Evolutionary conservation across 2,888 invertebrate species (phyloP), one percentile per base, ranked within the genome.

Genomic region (Erannis defoliaria): DNA sequence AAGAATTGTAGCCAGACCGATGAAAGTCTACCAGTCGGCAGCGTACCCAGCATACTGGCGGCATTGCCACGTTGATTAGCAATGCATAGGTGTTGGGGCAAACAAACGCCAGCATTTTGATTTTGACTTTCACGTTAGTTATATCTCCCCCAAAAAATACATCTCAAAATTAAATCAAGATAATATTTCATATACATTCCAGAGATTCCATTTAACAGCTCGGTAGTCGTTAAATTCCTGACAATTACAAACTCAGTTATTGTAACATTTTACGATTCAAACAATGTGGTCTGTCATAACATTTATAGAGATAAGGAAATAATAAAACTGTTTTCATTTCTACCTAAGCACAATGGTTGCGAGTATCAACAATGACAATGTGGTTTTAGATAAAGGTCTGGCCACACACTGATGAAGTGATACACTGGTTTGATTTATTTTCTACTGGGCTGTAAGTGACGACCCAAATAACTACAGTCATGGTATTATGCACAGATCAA

Each of bases 271-370:
- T 55, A 55, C 42, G 48, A 29, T 42, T 42, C 35, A 37, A 37
- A 60, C 60, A 60, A 49, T 60, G 48, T 16, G 54, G 35, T 42
- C 38, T 58, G 40, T 60, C 29, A 60, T 48, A 60, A 55, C 54
- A 45, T 59, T 59, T 48, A 40, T 35, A 31, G 33, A 60, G 60
- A 60, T 60, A 60, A 55, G 54, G 54, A 60, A 49, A 55, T 55
- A 54, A 48, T 59, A 59, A 59, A 59, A 60, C 48, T 49, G 54
- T 55, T 54, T 53, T 55, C 37, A 54, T 59, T 60, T 49, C 31
- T 33, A n/a, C 33, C 18, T 21, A 46, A 49, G 37, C 29, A 57
- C 58, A 51, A 58, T 53, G 37, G 29, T 14, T 38, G 48, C 33
- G 48, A 33, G 23, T 35, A 48, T 49, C 54, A 55, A 49, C 55